Conservation (phyloP, 2,797 vertebrate genomes). For the Pterois miles region DNA sequence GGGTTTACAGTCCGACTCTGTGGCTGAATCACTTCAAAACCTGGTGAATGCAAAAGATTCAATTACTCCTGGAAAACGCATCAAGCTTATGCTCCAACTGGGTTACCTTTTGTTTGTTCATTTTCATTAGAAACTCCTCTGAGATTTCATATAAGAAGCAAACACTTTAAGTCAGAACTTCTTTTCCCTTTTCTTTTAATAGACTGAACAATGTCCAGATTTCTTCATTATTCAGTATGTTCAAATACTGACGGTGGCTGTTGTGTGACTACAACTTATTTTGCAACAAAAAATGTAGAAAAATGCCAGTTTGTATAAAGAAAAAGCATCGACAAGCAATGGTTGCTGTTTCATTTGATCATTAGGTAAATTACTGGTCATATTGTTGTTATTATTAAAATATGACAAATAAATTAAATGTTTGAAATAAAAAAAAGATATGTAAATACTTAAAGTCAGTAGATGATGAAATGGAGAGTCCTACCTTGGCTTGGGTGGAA, state of each 20-base stretch:
- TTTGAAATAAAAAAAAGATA: background rate
- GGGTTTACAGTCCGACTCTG: background rate
- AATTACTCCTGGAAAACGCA: background rate
- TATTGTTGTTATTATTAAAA: background rate
- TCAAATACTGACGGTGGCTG: background rate
- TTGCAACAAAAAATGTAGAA: background rate
- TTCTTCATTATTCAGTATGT: background rate
- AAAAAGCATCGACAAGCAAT: background rate
- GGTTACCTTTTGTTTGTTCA: background rate
- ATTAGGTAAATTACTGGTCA: background rate
- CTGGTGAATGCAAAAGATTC: background rate
- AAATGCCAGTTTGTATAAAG: background rate
- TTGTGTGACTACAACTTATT: background rate
- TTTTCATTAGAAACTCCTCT: background rate
- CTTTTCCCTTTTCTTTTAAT: background rate
- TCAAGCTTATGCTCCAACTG: background rate
- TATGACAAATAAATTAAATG: background rate
- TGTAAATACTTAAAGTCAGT: background rate
- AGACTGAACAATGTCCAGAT: background rate
- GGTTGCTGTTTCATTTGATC: background rate
- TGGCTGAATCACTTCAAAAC: slow-evolving; percentile 35
- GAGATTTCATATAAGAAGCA: background rate
- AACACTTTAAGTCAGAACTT: background rate
- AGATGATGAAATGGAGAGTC: background rate
- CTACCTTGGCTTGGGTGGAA: slow-evolving; percentile 13